phyloP scores from a whole-genome alignment of 2,888 invertebrate genomes.

The Apomyelois bistriatella region DNA sequence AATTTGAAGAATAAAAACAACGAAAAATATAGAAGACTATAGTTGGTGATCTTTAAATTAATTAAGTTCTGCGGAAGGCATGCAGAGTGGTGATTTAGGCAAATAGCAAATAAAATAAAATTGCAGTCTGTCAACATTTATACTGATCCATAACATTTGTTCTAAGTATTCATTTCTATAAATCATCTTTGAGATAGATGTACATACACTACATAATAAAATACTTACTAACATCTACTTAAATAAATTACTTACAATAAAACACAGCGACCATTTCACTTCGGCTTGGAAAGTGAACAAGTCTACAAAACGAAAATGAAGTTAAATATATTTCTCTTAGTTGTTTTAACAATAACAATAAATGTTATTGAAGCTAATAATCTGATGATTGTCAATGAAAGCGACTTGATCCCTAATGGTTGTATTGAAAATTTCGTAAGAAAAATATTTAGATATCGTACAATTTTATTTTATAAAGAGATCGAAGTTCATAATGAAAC shows the following conservation, averaged over 20 bases:
- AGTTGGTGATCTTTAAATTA: no score
- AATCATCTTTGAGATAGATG: no score
- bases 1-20: no score
- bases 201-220: background rate
- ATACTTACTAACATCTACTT: background rate
- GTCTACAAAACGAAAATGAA: background rate
- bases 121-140: no score
- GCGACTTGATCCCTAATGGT: background rate
- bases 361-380: background rate
- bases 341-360: background rate
- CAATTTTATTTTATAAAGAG: background rate
- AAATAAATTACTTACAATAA: background rate
- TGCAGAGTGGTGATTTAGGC: no score
- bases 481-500: background rate
- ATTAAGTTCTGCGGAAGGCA: no score
- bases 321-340: background rate
- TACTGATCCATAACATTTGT: no score
- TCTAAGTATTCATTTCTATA: no score
- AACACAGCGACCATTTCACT: background rate
- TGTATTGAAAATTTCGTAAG: background rate
- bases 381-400: background rate
- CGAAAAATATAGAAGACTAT: no score
- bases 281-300: background rate
- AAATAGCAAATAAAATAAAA: no score
- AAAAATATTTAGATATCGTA: background rate